These are phyloP conservation scores for Achroia grisella DNA, from an alignment of 1,140 invertebrate genomes.

Conservation along the genomic window DNA sequence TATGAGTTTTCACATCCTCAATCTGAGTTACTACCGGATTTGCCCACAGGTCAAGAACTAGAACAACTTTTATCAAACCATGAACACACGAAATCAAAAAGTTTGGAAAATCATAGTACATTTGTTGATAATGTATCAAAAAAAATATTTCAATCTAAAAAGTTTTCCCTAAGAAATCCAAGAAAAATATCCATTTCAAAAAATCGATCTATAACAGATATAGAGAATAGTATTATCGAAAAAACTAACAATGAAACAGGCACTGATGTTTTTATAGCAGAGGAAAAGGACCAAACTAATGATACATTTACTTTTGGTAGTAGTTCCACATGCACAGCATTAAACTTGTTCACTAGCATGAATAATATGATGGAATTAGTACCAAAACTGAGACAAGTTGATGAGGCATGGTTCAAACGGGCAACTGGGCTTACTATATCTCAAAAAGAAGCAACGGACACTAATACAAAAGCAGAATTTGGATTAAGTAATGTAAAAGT, in stretches of 20 bases:
- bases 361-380: constrained; percentile 3
- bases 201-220: constrained; percentile 11
- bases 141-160: constrained; percentile 81
- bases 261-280: neutral
- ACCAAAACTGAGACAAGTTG: constrained; percentile 53
- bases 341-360: neutral
- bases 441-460: constrained; percentile 2
- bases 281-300: neutral
- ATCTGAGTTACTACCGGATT: constrained; percentile 28
- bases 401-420: constrained; percentile 75
- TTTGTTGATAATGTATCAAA: constrained; percentile 74
- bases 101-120: constrained; percentile 3
- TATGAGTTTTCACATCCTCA: constrained; percentile 19
- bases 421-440: constrained; percentile 19
- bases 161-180: constrained; percentile 83
- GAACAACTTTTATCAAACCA: constrained; percentile 61
- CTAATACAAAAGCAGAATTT: constrained; percentile 33
- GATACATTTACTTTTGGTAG: neutral
- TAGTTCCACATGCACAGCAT: neutral
- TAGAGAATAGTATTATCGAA: neutral
- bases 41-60: constrained; percentile 47
- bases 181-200: constrained; percentile 77
- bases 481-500: constrained; percentile 56
- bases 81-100: constrained; percentile 40
- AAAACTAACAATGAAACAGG: neutral